Conservation (phyloP, 2,888 invertebrate species). For the Cinara cedri region DNA sequence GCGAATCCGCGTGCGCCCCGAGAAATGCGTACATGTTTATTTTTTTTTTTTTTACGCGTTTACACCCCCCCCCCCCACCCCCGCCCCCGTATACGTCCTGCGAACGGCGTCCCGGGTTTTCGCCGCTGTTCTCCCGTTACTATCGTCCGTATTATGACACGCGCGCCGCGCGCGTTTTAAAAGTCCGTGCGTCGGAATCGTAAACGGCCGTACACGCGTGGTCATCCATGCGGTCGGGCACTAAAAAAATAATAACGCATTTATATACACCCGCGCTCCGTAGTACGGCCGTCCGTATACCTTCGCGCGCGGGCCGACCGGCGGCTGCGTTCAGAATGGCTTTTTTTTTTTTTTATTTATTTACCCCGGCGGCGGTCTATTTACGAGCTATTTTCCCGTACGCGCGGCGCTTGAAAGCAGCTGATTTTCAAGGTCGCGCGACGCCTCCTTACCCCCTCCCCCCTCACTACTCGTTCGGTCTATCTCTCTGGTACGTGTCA, state of each 20-base stretch:
- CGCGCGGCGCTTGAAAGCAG: slow-evolving; percentile 19
- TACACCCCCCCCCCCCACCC: not conserved
- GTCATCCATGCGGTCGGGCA: no score
- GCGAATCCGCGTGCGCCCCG: slow-evolving; percentile 24
- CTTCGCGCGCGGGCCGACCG: not conserved
- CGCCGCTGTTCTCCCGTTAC: no score
- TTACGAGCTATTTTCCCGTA: slow-evolving; percentile 27
- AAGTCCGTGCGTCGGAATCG: no score
- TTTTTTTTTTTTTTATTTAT: not conserved
- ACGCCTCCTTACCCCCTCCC: not conserved
- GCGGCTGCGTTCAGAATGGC: slow-evolving; percentile 20
- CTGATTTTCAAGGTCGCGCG: slow-evolving; percentile 29
- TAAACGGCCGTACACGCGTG: no score
- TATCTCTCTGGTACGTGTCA: not conserved
- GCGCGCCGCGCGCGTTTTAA: no score
- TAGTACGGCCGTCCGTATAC: no score
- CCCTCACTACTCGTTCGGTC: not conserved
- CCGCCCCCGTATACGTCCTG: slow-evolving; percentile 14
- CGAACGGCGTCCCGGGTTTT: not conserved
- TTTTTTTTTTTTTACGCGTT: slow-evolving; percentile 10
- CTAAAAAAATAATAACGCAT: no score
- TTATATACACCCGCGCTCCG: no score
- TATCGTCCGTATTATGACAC: no score
- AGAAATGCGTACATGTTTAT: not conserved
- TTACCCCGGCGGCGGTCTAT: not conserved